These are phyloP conservation scores for Panzeria rudis DNA, from an alignment of 2,888 invertebrate species.

Conservation along the genomic window DNA sequence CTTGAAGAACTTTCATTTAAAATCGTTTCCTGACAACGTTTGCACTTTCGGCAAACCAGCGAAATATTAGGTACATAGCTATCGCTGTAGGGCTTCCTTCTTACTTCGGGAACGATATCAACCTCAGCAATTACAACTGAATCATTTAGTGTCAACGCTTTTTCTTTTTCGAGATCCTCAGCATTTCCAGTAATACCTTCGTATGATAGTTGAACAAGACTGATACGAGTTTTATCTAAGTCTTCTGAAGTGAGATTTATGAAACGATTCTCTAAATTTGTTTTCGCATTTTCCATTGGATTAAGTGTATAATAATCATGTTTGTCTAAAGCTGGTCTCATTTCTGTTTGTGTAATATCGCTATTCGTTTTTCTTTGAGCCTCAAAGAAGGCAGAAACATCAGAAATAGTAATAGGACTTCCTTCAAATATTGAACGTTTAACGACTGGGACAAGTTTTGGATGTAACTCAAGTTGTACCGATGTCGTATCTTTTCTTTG, in stretches of 20 bases:
- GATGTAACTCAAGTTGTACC: neutral
- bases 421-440: constrained; percentile 68
- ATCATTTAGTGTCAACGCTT: neutral
- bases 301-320: neutral
- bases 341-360: neutral
- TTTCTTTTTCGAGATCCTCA: neutral
- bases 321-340: neutral
- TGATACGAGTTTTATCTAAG: constrained; percentile 75
- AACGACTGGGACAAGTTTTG: neutral
- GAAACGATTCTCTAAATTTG: constrained; percentile 43
- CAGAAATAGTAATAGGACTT: constrained; percentile 78
- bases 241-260: constrained; percentile 66
- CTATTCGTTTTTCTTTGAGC: constrained; percentile 42
- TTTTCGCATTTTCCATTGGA: constrained; percentile 12
- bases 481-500: neutral
- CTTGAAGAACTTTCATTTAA: constrained; percentile 65
- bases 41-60: constrained; percentile 75
- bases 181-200: constrained; percentile 42
- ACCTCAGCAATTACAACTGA: neutral
- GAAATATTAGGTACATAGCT: constrained; percentile 45
- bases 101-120: neutral
- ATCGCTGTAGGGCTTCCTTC: neutral
- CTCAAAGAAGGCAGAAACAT: constrained; percentile 75
- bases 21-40: constrained; percentile 74
- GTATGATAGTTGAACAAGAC: constrained; percentile 76